Evolutionary conservation across 2,113 vertebrate genomes (phyloP).

Genomic region (Leucosticte australis): DNA sequence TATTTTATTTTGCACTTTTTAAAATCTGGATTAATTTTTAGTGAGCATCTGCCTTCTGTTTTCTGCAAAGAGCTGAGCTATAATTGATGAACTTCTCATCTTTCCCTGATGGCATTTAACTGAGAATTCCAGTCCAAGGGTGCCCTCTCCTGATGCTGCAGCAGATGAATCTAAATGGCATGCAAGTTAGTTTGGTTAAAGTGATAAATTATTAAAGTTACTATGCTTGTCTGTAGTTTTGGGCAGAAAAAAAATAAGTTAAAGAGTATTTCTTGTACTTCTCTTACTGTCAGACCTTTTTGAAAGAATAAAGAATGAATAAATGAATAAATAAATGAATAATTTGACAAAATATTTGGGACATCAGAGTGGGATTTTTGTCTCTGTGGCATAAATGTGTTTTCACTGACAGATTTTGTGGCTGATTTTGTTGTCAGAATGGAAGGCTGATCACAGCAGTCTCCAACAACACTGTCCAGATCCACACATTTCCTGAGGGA

Average conservation of each 20-base stretch:
- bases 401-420: background rate
- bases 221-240: background rate
- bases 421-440: conserved; percentile 70
- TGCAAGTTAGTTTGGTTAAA: background rate
- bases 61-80: background rate
- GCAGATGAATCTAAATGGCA: background rate
- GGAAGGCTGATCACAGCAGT: conserved; percentile 87
- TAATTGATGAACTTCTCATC: background rate
- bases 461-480: conserved; percentile 91
- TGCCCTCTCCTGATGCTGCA: conserved; percentile 57
- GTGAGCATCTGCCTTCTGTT: background rate
- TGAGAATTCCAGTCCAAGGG: background rate
- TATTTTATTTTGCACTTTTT: background rate
- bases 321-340: background rate
- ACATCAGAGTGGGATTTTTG: background rate
- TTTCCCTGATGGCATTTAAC: background rate
- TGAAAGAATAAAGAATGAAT: background rate
- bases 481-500: conserved; percentile 93
- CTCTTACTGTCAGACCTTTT: background rate
- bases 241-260: background rate
- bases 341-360: background rate
- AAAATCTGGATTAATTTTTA: background rate
- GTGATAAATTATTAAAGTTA: background rate
- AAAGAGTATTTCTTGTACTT: background rate
- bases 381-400: background rate